Conservation (phyloP, 2,888 invertebrate species). For the Nomada hirtipes region DNA sequence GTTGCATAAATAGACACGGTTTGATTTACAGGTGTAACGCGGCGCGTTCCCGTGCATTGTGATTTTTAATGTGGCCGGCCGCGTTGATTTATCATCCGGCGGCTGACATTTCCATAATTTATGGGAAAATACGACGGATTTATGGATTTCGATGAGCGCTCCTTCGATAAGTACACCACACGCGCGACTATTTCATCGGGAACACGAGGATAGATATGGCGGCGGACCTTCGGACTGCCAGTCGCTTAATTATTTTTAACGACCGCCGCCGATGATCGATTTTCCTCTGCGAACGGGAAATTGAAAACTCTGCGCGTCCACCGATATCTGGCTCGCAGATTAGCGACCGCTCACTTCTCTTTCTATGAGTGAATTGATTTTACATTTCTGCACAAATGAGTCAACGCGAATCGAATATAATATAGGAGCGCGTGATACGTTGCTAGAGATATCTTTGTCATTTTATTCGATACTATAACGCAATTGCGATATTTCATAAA, state of each 20-base stretch:
- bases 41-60: constrained; percentile 66
- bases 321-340: background rate
- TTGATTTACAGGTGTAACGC: constrained; percentile 74
- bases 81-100: constrained; percentile 66
- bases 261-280: constrained; percentile 5
- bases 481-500: no score
- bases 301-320: background rate
- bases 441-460: background rate
- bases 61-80: constrained; percentile 64
- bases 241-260: constrained; percentile 16
- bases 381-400: no score
- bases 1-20: constrained; percentile 66
- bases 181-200: constrained; percentile 36
- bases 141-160: constrained; percentile 67
- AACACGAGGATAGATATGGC: constrained; percentile 16
- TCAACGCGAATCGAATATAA: no score
- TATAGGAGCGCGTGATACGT: background rate
- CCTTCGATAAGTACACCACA: constrained; percentile 38
- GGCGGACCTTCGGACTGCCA: constrained; percentile 4
- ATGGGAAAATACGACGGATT: constrained; percentile 70
- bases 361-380: no score
- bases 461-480: no score
- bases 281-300: background rate
- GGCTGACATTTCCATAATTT: constrained; percentile 71
- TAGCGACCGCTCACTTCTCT: no score